A percentile compares a stretch with the other conserved stretches of the same genome.
These are phyloP conservation scores for Stegostoma tigrinum DNA, from an alignment of 2,113 vertebrate species.

Conservation along the genomic window DNA sequence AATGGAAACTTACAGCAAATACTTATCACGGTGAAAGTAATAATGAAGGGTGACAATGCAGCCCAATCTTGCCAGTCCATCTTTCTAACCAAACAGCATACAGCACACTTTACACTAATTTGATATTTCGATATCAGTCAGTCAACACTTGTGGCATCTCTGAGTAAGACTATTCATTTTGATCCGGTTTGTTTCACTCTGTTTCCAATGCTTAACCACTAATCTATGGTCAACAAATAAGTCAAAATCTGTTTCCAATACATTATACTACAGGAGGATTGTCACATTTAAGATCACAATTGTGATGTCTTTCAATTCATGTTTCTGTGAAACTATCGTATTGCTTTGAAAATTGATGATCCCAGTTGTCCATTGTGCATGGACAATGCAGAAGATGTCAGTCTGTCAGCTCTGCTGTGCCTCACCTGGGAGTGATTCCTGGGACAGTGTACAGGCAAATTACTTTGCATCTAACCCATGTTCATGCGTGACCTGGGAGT, in stretches of 20 bases:
- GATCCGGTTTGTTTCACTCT: background rate
- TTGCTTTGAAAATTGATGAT: background rate
- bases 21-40: too few species aligned
- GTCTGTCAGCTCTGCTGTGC: background rate
- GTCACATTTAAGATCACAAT: background rate
- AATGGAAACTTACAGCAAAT: too few species aligned
- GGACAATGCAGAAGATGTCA: background rate
- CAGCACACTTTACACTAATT: background rate
- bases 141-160: background rate
- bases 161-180: background rate
- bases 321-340: background rate
- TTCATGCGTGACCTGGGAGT: background rate
- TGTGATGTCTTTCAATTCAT: background rate
- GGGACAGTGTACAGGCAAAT: background rate
- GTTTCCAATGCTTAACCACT: background rate
- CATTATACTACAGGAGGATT: background rate
- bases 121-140: background rate
- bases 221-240: background rate
- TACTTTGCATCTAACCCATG: background rate
- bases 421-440: background rate
- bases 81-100: background rate
- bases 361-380: background rate
- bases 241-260: background rate
- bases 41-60: too few species aligned
- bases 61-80: too few species aligned